These are phyloP conservation scores for Schrankia costaestrigalis DNA, from an alignment of 2,888 invertebrate species.

Conservation along the genomic window DNA sequence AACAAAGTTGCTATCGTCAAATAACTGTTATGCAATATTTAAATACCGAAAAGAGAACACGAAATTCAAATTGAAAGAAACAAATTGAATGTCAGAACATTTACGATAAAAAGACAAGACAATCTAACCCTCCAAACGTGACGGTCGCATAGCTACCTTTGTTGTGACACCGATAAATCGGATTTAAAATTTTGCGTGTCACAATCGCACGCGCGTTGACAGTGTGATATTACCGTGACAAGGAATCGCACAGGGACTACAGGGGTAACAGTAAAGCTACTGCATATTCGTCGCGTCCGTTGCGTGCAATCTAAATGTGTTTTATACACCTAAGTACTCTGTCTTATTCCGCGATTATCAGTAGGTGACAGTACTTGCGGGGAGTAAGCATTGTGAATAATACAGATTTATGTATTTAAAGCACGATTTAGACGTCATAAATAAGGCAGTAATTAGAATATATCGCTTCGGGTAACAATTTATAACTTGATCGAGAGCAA, in stretches of 20 bases:
- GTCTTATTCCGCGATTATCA: conserved; percentile 28
- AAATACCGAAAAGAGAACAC: no score
- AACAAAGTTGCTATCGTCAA: no score
- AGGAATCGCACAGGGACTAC: conserved; percentile 44
- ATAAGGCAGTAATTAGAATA: conserved; percentile 29
- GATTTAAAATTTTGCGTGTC: conserved; percentile 66
- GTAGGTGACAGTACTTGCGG: conserved; percentile 7
- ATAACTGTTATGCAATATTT: no score
- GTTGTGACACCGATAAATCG: conserved; percentile 49
- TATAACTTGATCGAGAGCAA: conserved; percentile 17
- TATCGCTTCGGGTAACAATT: conserved; percentile 23
- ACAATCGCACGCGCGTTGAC: conserved; percentile 53
- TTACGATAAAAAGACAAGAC: conserved; percentile 22
- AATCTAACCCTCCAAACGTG: conserved; percentile 25
- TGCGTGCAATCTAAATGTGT: conserved; percentile 23
- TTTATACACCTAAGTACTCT: conserved; percentile 17
- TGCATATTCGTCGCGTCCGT: conserved; percentile 22
- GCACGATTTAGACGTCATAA: conserved; percentile 21
- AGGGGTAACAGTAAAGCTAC: conserved; percentile 33
- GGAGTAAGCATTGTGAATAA: conserved; percentile 10
- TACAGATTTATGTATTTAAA: conserved; percentile 23
- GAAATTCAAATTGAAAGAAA: conserved; percentile 5
- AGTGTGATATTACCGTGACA: conserved; percentile 55
- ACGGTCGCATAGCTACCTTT: conserved; percentile 29
- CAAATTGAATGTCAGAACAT: conserved; percentile 4